phyloP scores from a whole-genome alignment of 2,888 invertebrate species.

The Drosophila colorata region DNA sequence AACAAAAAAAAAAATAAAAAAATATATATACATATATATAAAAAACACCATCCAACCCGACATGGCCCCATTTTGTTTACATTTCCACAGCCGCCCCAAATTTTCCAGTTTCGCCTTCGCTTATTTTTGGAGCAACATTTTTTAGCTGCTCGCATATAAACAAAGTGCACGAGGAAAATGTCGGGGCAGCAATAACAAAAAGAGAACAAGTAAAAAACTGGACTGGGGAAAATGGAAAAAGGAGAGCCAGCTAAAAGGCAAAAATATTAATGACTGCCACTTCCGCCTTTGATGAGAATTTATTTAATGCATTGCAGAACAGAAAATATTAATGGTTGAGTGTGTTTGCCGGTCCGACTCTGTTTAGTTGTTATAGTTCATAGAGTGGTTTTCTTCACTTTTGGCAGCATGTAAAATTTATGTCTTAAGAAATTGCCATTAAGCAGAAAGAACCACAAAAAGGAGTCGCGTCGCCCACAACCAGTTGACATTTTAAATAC shows the following conservation, averaged over 20 bases:
- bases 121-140: constrained; percentile 59
- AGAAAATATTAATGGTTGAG: constrained; percentile 26
- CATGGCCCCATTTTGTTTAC: constrained; percentile 68
- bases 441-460: constrained; percentile 9
- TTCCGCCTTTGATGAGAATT: constrained; percentile 57
- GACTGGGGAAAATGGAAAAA: constrained; percentile 20
- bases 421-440: constrained; percentile 44
- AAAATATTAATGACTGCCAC: constrained; percentile 62
- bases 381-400: constrained; percentile 19
- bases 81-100: constrained; percentile 65
- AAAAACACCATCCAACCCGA: constrained; percentile 30
- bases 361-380: not conserved
- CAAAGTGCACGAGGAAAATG: constrained; percentile 44
- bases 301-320: constrained; percentile 54
- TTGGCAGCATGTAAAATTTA: constrained; percentile 39
- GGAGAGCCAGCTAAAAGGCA: constrained; percentile 14
- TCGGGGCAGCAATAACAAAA: constrained; percentile 14
- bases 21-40: constrained; percentile 22
- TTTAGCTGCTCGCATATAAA: constrained; percentile 55
- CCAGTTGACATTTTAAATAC: constrained; percentile 67
- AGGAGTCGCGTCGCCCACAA: constrained; percentile 3
- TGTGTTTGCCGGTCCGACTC: constrained; percentile 5
- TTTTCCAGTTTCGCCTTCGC: constrained; percentile 53
- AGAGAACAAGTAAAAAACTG: constrained; percentile 2
- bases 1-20: constrained; percentile 37